Conservation (phyloP, 1,140 invertebrate species). For the Papilio polyxenes region DNA sequence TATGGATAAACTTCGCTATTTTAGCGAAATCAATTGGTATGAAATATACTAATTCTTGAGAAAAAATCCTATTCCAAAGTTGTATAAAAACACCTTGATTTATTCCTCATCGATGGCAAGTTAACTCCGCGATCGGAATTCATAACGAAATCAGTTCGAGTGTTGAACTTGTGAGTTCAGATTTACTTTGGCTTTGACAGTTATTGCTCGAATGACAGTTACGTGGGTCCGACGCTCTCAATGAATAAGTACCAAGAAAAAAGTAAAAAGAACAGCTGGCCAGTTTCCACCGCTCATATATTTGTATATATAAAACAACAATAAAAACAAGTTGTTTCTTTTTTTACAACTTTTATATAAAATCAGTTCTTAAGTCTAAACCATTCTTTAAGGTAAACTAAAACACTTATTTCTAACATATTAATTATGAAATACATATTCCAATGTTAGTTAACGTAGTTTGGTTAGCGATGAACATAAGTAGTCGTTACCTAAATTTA, state of each 20-base stretch:
- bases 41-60: too few relatives aligned
- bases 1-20: too few relatives aligned
- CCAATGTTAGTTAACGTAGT: background rate
- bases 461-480: background rate
- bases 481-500: background rate
- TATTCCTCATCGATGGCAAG: background rate
- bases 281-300: background rate
- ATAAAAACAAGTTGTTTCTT: background rate
- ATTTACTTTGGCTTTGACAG: slow-evolving; percentile 10
- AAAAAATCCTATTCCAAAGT: background rate
- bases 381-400: background rate
- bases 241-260: background rate
- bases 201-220: background rate
- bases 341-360: background rate
- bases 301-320: too few relatives aligned
- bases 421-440: background rate
- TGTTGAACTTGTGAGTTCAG: slow-evolving; percentile 6
- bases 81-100: background rate
- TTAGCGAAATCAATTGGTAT: too few relatives aligned
- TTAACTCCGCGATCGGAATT: background rate
- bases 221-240: background rate
- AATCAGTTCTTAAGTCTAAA: background rate
- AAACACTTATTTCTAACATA: background rate
- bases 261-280: background rate
- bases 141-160: slow-evolving; percentile 5